Conservation (phyloP, 2,113 vertebrate species). For the Catharus minimus region DNA sequence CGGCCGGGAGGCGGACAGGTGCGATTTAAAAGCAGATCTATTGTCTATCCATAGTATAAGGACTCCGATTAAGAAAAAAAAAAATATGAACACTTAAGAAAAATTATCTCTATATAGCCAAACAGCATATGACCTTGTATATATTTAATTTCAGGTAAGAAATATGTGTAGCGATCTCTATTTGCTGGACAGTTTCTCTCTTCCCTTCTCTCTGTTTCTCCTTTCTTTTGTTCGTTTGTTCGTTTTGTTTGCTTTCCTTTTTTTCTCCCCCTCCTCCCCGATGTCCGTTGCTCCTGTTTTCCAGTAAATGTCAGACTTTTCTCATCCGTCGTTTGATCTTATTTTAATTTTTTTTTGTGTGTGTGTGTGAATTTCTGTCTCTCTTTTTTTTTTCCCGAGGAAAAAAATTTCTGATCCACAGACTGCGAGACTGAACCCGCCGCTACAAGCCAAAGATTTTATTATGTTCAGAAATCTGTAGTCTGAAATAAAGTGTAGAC, state of each 20-base stretch:
- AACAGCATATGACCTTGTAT: constrained; percentile 93
- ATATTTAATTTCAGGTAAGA: constrained; percentile 97
- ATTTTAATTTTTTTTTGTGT: not conserved
- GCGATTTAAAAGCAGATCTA: constrained; percentile 88
- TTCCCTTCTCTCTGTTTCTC: constrained; percentile 10
- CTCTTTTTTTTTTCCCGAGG: not conserved
- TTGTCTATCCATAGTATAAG: constrained; percentile 90
- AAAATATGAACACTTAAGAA: constrained; percentile 72
- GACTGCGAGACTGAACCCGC: constrained; percentile 82
- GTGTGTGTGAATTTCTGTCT: constrained; percentile 31
- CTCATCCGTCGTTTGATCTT: constrained; percentile 24
- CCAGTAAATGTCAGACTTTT: constrained; percentile 41
- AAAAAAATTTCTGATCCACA: constrained; percentile 68
- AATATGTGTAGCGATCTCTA: constrained; percentile 82
- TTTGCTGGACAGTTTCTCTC: constrained; percentile 80
- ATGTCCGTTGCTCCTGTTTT: constrained; percentile 22
- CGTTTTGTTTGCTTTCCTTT: constrained; percentile 38
- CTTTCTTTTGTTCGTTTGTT: constrained; percentile 37
- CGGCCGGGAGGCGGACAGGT: constrained; percentile 75
- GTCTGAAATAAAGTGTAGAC: constrained; percentile 94
- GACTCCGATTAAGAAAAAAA: constrained; percentile 68
- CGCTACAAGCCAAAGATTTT: constrained; percentile 99
- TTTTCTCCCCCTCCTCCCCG: not conserved
- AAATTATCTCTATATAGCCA: constrained; percentile 93
- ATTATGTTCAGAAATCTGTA: constrained; percentile 95